phyloP scores from a whole-genome alignment of 2,797 vertebrate species.

The Acanthurus leucopareius region DNA sequence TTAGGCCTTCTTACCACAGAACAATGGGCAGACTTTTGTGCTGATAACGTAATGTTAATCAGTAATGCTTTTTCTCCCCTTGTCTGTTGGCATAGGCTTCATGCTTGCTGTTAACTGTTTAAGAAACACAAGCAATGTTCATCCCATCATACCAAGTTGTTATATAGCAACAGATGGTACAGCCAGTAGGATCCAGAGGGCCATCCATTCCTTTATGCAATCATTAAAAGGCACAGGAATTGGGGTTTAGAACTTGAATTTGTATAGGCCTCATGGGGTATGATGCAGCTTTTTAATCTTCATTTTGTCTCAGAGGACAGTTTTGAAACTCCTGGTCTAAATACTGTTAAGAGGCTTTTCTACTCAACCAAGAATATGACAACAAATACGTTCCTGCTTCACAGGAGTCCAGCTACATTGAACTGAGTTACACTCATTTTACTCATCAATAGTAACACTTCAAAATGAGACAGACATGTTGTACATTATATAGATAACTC shows the following conservation, averaged over 20 bases:
- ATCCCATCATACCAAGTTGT: constrained; percentile 17
- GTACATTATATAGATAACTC: neutral
- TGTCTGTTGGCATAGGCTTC: constrained; percentile 32
- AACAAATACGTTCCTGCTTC: neutral
- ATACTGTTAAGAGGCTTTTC: neutral
- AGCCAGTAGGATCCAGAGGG: constrained; percentile 5
- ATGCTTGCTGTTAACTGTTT: constrained; percentile 35
- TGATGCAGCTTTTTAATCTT: neutral
- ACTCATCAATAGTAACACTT: neutral
- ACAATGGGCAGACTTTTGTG: constrained; percentile 61
- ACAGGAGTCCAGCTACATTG: too few species aligned
- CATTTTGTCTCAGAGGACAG: neutral
- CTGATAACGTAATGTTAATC: constrained; percentile 70
- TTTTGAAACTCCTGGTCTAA: neutral
- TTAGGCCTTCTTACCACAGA: constrained; percentile 64
- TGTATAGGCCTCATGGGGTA: neutral
- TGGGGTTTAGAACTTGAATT: neutral
- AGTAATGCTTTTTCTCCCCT: constrained; percentile 46
- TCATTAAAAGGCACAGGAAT: constrained; percentile 6
- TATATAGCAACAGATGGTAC: constrained; percentile 20
- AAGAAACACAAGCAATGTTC: constrained; percentile 21
- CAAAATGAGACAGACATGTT: neutral
- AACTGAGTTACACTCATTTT: neutral
- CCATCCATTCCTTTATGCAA: neutral
- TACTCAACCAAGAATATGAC: neutral